phyloP scores from a whole-genome alignment of 2,888 invertebrate genomes.

The Rhagium mordax region DNA sequence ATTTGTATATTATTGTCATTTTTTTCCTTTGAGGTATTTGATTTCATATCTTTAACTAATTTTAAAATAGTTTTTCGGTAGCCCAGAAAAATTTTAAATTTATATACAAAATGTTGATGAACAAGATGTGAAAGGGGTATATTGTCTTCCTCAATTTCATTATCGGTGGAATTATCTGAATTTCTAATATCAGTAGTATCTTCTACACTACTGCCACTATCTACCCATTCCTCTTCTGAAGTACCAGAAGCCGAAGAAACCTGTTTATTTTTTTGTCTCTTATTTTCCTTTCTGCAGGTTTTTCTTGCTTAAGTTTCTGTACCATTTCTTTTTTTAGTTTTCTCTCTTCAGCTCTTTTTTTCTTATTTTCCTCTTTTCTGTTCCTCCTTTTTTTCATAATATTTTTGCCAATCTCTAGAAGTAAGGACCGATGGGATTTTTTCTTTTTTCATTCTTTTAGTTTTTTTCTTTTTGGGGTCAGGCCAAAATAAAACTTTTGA shows the following conservation, averaged over 20 bases:
- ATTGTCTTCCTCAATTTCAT: too few species aligned
- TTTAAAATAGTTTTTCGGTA: too few species aligned
- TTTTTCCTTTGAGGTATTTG: too few species aligned
- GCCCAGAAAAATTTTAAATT: too few species aligned
- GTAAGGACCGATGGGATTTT: background rate
- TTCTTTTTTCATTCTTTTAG: background rate
- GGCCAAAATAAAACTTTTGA: background rate
- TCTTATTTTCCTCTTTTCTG: background rate
- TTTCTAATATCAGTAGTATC: background rate
- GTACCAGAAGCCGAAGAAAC: background rate
- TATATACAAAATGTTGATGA: too few species aligned
- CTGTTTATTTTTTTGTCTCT: background rate
- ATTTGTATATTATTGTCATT: too few species aligned
- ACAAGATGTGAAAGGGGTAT: too few species aligned
- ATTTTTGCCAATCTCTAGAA: background rate
- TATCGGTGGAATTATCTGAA: too few species aligned
- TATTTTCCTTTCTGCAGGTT: background rate
- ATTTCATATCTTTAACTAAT: too few species aligned
- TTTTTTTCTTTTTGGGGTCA: background rate
- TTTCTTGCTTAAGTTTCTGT: background rate
- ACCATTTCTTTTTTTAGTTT: background rate
- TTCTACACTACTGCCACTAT: background rate
- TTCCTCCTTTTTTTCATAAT: slow-evolving; percentile 1
- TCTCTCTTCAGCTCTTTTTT: background rate
- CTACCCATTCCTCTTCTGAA: background rate